Evolutionary conservation across 1,140 invertebrate species (phyloP).

Genomic region (Bombus waltoni): DNA sequence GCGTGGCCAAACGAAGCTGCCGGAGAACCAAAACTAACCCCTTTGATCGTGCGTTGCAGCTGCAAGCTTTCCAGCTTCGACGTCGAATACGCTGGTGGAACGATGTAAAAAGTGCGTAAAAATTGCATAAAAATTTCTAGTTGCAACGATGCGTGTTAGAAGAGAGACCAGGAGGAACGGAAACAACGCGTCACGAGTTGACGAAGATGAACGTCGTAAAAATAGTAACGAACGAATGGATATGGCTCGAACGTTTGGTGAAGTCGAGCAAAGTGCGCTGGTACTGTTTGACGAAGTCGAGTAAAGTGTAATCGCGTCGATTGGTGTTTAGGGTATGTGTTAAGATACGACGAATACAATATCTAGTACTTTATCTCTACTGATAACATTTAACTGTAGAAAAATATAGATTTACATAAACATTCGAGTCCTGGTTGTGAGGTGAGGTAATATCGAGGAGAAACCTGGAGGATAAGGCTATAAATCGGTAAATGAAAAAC

Average conservation of each 20-base stretch:
- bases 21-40: neutral
- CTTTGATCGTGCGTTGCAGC: conserved; percentile 18
- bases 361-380: no score
- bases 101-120: neutral
- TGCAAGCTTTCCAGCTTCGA: neutral
- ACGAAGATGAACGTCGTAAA: neutral
- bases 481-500: neutral
- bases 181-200: neutral
- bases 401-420: no score
- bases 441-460: neutral
- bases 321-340: no score
- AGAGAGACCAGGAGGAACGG: neutral
- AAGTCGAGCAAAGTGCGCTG: neutral
- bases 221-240: neutral
- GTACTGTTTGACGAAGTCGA: no score
- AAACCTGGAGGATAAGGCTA: neutral
- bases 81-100: neutral
- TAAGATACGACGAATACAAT: no score
- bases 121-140: conserved; percentile 1
- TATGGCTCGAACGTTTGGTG: neutral
- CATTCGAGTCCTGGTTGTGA: no score
- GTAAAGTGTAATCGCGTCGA: no score
- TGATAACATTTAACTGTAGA: no score
- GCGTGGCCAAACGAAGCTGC: conserved; percentile 64
- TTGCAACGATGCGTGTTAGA: neutral